Evolutionary conservation across 1,140 invertebrate species (phyloP), one percentile per base, ranked within the genome.

Genomic region (Nylanderia fulva): DNA sequence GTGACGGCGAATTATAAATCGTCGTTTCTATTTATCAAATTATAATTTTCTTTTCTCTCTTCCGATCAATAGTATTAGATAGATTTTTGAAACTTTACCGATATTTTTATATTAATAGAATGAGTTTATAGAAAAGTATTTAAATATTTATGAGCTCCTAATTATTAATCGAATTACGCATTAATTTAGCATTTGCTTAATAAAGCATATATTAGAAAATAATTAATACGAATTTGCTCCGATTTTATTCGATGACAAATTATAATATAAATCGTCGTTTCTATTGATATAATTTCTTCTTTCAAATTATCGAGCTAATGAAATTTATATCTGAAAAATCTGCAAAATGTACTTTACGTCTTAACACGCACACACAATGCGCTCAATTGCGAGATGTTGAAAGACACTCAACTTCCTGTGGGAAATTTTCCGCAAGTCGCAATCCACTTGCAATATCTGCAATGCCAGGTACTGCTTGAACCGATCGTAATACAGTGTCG

Each of bases 381-480:
- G 21, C 27, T 71, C 29, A 39, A 82, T 85, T 71, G 18, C 33
- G n/a, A 54, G 45, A 27, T 64, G 36, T 82, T 29, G 66, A 82
- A 72, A 82, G 61, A 71, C 45, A 71, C 3, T 18, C 5, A 29
- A 42, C 66, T 72, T 72, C 24, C 66, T 69, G 48, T 56, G 48
- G 48, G 45, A 58, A 82, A 72, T 82, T 82, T 63, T 82, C 76
- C 58, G 42, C 13, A 27, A 27, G 11, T 39, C 52, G 54, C 48
- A 72, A 72, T 85, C 39, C 66, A 66, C 60, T 80, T 56, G 69
- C 52, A 27, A 71, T 64, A 48, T 58, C 33, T 77, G 60, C 39
- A 29, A 36, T 52, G 27, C 42, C 18, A 24, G 68, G 39, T 72
- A 48, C 42, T 80, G 45, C 52, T 54, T 60, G 39, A 83, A 71